Evolutionary conservation across 2,888 invertebrate species (phyloP).

Genomic region (Ferrisia virgata): DNA sequence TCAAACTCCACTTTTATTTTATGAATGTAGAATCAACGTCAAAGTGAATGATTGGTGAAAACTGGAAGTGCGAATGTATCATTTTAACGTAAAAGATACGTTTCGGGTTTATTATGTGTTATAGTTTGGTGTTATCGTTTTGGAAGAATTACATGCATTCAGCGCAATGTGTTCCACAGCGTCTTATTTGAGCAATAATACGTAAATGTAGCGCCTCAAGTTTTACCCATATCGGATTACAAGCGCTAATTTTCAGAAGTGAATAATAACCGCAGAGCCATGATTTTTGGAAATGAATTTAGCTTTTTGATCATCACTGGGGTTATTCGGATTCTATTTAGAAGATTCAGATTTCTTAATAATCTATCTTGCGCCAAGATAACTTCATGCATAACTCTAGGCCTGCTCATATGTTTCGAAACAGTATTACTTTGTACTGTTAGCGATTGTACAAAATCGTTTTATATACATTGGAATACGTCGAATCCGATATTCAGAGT

Average conservation of each 20-base stretch:
- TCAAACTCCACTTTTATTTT: background rate
- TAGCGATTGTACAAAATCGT: slow-evolving; percentile 76
- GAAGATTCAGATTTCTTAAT: slow-evolving; percentile 49
- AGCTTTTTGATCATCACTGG: slow-evolving; percentile 49
- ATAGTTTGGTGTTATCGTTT: background rate
- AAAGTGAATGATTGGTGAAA: slow-evolving; percentile 21
- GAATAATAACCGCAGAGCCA: slow-evolving; percentile 47
- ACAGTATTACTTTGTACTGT: slow-evolving; percentile 60
- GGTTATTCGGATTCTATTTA: slow-evolving; percentile 47
- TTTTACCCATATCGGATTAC: slow-evolving; percentile 45
- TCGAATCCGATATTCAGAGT: slow-evolving; percentile 92
- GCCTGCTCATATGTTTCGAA: slow-evolving; percentile 59
- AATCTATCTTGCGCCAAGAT: slow-evolving; percentile 51
- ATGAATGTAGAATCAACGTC: background rate
- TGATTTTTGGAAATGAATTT: slow-evolving; percentile 50
- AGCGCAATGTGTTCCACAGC: background rate
- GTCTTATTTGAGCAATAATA: slow-evolving; percentile 21
- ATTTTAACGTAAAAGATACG: slow-evolving; percentile 4
- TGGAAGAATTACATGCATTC: background rate
- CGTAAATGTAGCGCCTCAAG: slow-evolving; percentile 42
- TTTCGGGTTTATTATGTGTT: slow-evolving; percentile 34
- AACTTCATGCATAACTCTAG: slow-evolving; percentile 59
- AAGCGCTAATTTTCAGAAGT: slow-evolving; percentile 41
- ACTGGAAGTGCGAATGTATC: slow-evolving; percentile 41
- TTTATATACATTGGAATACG: slow-evolving; percentile 87